phyloP scores from a whole-genome alignment of 2,797 vertebrate genomes.

The Cichlasoma orientale region DNA sequence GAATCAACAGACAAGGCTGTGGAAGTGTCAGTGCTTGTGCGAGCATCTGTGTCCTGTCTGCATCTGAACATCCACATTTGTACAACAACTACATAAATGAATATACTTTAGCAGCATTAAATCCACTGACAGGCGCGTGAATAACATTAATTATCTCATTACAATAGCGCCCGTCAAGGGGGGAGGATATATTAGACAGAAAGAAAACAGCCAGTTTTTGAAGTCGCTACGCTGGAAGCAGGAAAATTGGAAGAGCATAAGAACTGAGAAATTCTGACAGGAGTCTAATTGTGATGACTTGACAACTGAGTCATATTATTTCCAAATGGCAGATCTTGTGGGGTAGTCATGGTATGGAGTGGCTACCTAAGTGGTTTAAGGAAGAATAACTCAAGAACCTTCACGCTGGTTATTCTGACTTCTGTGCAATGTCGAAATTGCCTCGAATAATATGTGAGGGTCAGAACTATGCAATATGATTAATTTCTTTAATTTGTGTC shows the following conservation, averaged over 20 bases:
- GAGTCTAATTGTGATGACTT: background rate
- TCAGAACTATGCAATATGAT: background rate
- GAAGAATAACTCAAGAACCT: background rate
- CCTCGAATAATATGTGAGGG: background rate
- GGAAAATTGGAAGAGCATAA: background rate
- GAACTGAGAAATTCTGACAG: background rate
- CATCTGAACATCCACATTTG: background rate
- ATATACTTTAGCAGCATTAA: background rate
- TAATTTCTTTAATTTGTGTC: background rate
- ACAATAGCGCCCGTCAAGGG: background rate
- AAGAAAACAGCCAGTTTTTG: background rate
- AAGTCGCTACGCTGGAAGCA: background rate
- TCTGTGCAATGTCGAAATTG: background rate
- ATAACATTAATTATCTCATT: background rate
- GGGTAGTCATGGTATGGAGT: background rate
- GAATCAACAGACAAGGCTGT: constrained; percentile 18
- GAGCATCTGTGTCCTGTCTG: background rate
- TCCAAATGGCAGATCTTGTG: background rate
- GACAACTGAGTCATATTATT: background rate
- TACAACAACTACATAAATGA: background rate
- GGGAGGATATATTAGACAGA: background rate
- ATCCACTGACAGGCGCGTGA: background rate
- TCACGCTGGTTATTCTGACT: background rate
- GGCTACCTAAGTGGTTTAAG: background rate
- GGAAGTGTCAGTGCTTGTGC: constrained; percentile 4